Conservation (phyloP, 2,888 invertebrate species). For the Deilephila elpenor region DNA sequence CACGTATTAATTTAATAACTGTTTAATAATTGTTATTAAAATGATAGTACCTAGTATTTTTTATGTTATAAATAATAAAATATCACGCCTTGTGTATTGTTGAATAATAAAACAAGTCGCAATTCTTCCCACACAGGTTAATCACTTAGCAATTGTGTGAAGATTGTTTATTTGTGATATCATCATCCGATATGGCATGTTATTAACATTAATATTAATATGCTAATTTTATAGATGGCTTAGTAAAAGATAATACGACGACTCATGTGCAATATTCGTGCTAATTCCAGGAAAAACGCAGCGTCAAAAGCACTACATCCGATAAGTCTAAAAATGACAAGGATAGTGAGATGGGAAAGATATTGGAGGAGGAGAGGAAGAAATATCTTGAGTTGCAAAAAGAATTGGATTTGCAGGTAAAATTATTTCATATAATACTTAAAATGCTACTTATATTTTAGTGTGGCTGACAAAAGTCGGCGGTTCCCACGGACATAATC, state of each 20-base stretch:
- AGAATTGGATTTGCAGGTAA: constrained; percentile 94
- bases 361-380: constrained; percentile 90
- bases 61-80: no score
- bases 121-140: constrained; percentile 11
- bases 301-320: constrained; percentile 75
- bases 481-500: no score
- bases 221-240: constrained; percentile 5
- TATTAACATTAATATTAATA: constrained; percentile 22
- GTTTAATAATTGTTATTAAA: no score
- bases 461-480: no score
- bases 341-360: constrained; percentile 86
- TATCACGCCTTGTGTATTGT: no score
- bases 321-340: constrained; percentile 77
- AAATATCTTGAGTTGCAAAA: constrained; percentile 91
- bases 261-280: constrained; percentile 30
- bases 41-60: no score
- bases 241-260: constrained; percentile 26
- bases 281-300: constrained; percentile 76
- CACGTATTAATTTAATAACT: no score
- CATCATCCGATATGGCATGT: constrained; percentile 21
- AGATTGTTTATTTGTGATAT: constrained; percentile 22
- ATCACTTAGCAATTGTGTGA: constrained; percentile 1
- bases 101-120: neutral
- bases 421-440: no score
- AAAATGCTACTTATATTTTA: no score